These are phyloP conservation scores for Muscicapa comitata DNA, from an alignment of 2,797 vertebrate genomes.

Conservation along the genomic window DNA sequence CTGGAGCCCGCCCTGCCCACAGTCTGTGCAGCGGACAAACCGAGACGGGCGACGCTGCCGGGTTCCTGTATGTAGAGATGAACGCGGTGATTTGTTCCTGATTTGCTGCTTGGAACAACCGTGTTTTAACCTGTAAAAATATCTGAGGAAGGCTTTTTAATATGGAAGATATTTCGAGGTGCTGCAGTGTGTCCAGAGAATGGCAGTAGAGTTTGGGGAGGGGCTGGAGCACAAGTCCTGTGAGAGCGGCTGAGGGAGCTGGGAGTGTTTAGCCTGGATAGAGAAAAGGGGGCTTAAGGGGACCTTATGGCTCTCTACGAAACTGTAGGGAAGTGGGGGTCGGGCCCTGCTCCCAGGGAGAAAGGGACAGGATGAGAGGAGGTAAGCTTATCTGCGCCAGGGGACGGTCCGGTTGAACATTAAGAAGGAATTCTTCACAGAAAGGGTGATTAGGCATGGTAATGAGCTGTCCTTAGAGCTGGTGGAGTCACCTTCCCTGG, in stretches of 20 bases:
- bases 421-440: background rate
- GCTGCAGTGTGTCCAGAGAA: background rate
- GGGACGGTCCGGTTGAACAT: background rate
- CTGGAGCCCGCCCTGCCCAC: too few species aligned
- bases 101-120: background rate
- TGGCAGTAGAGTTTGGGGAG: background rate
- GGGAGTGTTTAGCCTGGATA: background rate
- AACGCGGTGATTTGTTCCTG: background rate
- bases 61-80: accelerated
- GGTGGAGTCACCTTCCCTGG: background rate
- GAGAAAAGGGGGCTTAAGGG: background rate
- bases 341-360: background rate
- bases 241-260: background rate
- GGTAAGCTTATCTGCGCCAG: background rate
- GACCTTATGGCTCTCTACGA: accelerated
- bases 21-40: accelerated
- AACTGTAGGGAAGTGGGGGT: accelerated
- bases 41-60: accelerated
- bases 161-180: background rate
- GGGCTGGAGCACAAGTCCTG: background rate
- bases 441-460: background rate
- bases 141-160: background rate
- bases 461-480: background rate
- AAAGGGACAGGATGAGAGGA: too few species aligned
- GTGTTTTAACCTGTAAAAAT: background rate